These are phyloP conservation scores for Platycheirus albimanus DNA, from an alignment of 2,888 invertebrate genomes.

Conservation along the genomic window DNA sequence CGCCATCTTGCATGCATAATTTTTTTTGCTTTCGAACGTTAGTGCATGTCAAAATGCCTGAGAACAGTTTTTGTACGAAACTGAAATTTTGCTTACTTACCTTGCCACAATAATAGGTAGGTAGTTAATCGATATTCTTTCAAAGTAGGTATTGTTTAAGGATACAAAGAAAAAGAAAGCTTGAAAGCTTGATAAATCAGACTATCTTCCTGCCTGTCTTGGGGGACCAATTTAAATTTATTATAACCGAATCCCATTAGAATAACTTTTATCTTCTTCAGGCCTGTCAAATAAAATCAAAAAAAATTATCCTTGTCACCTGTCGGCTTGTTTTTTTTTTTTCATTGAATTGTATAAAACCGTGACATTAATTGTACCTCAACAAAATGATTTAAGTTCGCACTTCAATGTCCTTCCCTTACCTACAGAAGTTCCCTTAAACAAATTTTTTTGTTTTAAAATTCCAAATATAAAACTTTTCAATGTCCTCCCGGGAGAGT, in stretches of 20 bases:
- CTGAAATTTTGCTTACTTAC: too few species aligned
- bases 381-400: background rate
- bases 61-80: too few species aligned
- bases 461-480: background rate
- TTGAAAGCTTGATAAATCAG: too few species aligned
- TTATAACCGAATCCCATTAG: background rate
- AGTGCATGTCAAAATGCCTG: too few species aligned
- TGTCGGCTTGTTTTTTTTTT: background rate
- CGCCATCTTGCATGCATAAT: too few species aligned
- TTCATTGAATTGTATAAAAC: background rate
- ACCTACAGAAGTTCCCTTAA: background rate
- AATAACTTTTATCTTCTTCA: background rate
- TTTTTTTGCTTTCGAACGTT: too few species aligned
- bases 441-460: background rate
- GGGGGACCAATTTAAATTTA: too few species aligned
- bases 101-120: too few species aligned
- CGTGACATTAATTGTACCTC: slow-evolving; percentile 10
- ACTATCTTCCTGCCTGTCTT: too few species aligned
- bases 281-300: background rate
- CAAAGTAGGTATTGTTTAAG: too few species aligned
- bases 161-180: too few species aligned
- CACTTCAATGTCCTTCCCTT: background rate
- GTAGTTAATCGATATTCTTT: too few species aligned
- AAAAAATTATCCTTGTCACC: background rate
- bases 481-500: background rate